These are phyloP conservation scores for Seriola quinqueradiata DNA, from an alignment of 2,113 vertebrate genomes.

Conservation along the genomic window DNA sequence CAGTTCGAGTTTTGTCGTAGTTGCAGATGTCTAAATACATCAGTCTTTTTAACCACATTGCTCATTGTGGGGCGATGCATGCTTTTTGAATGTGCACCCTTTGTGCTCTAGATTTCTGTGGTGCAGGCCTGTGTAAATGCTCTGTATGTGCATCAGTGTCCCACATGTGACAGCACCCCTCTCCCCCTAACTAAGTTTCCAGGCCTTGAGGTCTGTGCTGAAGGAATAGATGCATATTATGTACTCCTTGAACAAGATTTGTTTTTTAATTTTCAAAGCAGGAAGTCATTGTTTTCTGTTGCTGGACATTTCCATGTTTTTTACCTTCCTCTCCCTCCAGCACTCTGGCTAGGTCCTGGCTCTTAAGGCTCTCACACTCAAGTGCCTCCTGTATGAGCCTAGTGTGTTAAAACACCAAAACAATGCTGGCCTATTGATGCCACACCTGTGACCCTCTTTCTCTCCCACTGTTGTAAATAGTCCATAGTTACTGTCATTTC, in stretches of 20 bases:
- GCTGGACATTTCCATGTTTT: slow-evolving; percentile 34
- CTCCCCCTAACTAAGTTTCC: slow-evolving; percentile 8
- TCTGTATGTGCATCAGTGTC: slow-evolving; percentile 71
- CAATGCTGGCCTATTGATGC: slow-evolving; percentile 57
- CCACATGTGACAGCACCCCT: slow-evolving; percentile 46
- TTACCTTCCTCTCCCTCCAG: slow-evolving; percentile 32
- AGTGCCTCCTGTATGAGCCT: slow-evolving; percentile 81
- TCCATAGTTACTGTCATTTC: slow-evolving; percentile 70
- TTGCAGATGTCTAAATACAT: slow-evolving; percentile 48
- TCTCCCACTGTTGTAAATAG: slow-evolving; percentile 77
- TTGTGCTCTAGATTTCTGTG: slow-evolving; percentile 73
- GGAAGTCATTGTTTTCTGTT: slow-evolving; percentile 53
- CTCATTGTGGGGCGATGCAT: slow-evolving; percentile 75
- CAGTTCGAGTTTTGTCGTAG: slow-evolving; percentile 61
- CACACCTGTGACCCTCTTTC: slow-evolving; percentile 45
- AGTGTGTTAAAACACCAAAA: slow-evolving; percentile 64
- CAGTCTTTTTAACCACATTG: slow-evolving; percentile 49
- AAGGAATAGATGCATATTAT: slow-evolving; percentile 65
- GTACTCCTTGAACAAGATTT: slow-evolving; percentile 38
- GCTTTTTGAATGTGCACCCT: slow-evolving; percentile 79
- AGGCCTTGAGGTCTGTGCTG: slow-evolving; percentile 40
- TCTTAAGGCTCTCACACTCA: slow-evolving; percentile 79
- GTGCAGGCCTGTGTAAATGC: slow-evolving; percentile 76
- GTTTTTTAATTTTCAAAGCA: slow-evolving; percentile 1
- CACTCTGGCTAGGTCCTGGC: slow-evolving; percentile 62